Evolutionary conservation across 2,113 vertebrate species (phyloP).

Genomic region (Chrysemys picta): DNA sequence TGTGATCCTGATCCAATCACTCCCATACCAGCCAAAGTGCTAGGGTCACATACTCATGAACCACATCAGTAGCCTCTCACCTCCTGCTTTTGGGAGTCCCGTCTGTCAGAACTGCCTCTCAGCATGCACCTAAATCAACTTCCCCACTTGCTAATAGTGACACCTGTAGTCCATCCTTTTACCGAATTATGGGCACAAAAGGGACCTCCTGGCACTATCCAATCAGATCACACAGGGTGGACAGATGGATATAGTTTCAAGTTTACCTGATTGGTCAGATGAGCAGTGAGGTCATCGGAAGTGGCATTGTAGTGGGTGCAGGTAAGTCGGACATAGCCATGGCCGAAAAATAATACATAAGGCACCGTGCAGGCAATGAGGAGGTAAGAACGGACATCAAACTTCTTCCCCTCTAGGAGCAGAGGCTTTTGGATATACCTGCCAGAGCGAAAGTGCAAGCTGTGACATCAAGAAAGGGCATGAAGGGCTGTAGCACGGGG

Average conservation of each 20-base stretch:
- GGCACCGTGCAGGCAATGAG: conserved; percentile 86
- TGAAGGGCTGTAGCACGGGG: not conserved
- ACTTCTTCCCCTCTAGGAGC: conserved; percentile 89
- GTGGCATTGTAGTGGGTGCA: conserved; percentile 83
- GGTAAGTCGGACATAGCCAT: conserved; percentile 88
- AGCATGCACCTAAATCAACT: not conserved
- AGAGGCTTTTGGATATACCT: conserved; percentile 89
- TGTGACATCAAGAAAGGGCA: not conserved
- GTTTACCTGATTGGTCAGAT: conserved; percentile 89
- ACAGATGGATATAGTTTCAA: not conserved
- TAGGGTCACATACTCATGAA: fast-evolving
- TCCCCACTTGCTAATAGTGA: not conserved
- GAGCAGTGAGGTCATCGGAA: conserved; percentile 85
- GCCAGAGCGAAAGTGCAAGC: not conserved
- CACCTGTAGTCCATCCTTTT: no score
- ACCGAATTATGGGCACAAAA: not conserved
- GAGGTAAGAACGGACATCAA: conserved; percentile 88
- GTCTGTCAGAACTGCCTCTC: not conserved
- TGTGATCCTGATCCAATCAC: not conserved
- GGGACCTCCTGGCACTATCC: no score
- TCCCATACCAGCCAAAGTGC: fast-evolving
- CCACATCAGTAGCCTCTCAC: not conserved
- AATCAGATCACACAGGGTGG: not conserved
- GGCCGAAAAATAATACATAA: conserved; percentile 87
- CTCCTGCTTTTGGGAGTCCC: not conserved